Conservation (phyloP, 2,888 invertebrate genomes). For the Microlaimidae sp. region DNA sequence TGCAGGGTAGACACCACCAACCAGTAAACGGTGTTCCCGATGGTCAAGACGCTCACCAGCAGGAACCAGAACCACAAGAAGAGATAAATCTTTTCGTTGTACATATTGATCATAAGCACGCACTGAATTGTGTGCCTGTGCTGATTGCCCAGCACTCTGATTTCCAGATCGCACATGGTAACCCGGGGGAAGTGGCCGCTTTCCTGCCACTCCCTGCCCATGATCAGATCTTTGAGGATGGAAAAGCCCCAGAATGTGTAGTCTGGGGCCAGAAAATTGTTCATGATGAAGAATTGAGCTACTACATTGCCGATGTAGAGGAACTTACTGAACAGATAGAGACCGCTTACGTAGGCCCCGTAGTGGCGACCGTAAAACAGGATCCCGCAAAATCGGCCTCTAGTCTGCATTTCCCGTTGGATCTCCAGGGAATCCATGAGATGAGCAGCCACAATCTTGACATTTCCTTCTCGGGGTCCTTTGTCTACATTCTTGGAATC, state of each 20-base stretch:
- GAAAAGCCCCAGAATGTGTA: constrained; percentile 35
- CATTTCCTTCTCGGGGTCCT: constrained; percentile 36
- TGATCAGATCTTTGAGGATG: constrained; percentile 30
- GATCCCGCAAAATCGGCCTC: constrained; percentile 34
- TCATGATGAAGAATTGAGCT: constrained; percentile 34
- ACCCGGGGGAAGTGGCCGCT: constrained; percentile 33
- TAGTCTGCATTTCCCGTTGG: constrained; percentile 37
- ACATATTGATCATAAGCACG: no score
- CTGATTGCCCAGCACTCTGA: no score
- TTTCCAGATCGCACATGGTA: no score
- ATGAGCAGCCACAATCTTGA: constrained; percentile 40
- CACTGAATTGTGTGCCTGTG: no score
- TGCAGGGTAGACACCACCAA: no score
- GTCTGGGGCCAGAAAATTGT: constrained; percentile 33
- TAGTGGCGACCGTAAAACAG: constrained; percentile 25
- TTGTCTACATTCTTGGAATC: constrained; percentile 39
- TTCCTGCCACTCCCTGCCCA: constrained; percentile 31
- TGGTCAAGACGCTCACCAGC: no score
- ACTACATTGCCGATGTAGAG: constrained; percentile 31
- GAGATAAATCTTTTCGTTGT: constrained; percentile 32
- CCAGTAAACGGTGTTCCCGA: no score
- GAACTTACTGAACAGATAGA: constrained; percentile 32
- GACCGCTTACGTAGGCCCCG: constrained; percentile 29
- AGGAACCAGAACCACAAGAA: constrained; percentile 44
- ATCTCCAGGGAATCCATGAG: constrained; percentile 40